Conservation (phyloP, 2,113 vertebrate genomes). For the Austrofundulus limnaeus region DNA sequence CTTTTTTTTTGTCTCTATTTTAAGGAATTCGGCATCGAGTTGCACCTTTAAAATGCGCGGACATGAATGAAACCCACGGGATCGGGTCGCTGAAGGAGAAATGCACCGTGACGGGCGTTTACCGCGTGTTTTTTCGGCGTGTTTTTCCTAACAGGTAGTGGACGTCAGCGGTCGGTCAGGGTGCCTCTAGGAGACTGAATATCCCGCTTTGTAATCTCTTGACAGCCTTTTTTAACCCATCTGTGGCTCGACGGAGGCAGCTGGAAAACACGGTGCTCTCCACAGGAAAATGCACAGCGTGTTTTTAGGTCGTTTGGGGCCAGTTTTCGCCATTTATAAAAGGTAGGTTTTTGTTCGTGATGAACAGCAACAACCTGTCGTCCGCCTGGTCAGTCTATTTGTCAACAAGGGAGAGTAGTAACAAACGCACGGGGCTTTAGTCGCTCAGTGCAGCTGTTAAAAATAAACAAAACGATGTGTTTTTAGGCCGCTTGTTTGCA, state of each 20-base stretch:
- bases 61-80: constrained; percentile 50
- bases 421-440: neutral
- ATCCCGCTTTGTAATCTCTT: constrained; percentile 59
- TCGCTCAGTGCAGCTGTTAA: neutral
- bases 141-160: constrained; percentile 72
- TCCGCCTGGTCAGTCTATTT: constrained; percentile 45
- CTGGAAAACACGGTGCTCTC: neutral
- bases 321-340: constrained; percentile 56
- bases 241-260: constrained; percentile 18
- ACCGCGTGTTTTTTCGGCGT: constrained; percentile 50
- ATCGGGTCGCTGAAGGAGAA: constrained; percentile 24
- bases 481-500: neutral
- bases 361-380: constrained; percentile 61
- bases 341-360: constrained; percentile 61
- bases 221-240: constrained; percentile 44
- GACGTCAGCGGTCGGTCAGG: constrained; percentile 35
- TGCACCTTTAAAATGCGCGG: constrained; percentile 22
- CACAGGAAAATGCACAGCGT: constrained; percentile 37
- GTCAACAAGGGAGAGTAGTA: constrained; percentile 6
- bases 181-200: constrained; percentile 42
- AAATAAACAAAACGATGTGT: neutral
- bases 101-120: constrained; percentile 59
- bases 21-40: constrained; percentile 6
- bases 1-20: constrained; percentile 37
- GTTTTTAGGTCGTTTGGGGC: constrained; percentile 3